A percentile compares a stretch with the other conserved stretches of the same genome.
Evolutionary conservation across 1,140 invertebrate genomes (phyloP).

Genomic region (Drosophila dunni): DNA sequence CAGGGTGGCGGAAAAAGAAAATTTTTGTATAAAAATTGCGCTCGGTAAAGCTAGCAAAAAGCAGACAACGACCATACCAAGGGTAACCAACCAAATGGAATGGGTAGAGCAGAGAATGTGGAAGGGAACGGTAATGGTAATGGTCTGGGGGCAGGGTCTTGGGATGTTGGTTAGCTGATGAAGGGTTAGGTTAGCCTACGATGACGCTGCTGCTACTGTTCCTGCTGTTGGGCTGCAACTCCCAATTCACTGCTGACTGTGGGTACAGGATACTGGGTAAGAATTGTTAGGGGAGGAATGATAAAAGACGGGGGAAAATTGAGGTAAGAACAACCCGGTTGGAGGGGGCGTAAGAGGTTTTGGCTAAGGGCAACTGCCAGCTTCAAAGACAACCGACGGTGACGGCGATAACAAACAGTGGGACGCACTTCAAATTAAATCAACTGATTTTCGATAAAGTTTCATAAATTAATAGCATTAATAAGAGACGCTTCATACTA

Average conservation of each 20-base stretch:
- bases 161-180: constrained; percentile 40
- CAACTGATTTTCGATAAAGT: not conserved
- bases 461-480: not conserved
- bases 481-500: not conserved
- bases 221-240: constrained; percentile 26
- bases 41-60: constrained; percentile 68
- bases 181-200: constrained; percentile 46
- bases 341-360: constrained; percentile 20
- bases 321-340: constrained; percentile 15
- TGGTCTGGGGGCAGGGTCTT: constrained; percentile 7
- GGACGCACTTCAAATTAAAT: not conserved
- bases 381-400: constrained; percentile 53
- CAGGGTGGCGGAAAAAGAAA: constrained; percentile 56
- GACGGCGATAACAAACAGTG: constrained; percentile 22
- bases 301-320: constrained; percentile 33
- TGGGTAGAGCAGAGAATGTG: not conserved
- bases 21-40: constrained; percentile 83
- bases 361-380: constrained; percentile 43
- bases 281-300: constrained; percentile 15
- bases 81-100: constrained; percentile 55
- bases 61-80: constrained; percentile 56
- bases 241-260: constrained; percentile 57
- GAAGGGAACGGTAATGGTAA: too few species aligned
- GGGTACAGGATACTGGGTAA: constrained; percentile 54
- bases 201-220: constrained; percentile 9